These are phyloP conservation scores for Porites divaricata DNA, from an alignment of 92 coral and sea anemone species.

Conservation along the genomic window DNA sequence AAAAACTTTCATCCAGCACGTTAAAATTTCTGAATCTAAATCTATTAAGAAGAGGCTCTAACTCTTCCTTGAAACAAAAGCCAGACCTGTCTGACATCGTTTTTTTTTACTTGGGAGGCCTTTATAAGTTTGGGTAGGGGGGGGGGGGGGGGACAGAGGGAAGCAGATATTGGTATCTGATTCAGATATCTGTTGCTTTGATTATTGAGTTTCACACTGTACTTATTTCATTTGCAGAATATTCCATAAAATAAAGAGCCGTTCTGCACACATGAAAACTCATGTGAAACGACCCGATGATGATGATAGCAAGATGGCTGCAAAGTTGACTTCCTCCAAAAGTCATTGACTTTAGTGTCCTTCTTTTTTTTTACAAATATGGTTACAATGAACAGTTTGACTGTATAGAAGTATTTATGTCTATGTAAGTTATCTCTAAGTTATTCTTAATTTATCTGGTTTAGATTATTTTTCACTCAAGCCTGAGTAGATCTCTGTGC, in stretches of 20 bases:
- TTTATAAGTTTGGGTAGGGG: too few relatives aligned
- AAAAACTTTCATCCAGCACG: too few relatives aligned
- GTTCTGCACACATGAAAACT: slow-evolving; percentile 99
- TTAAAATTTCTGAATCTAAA: too few relatives aligned
- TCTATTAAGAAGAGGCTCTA: too few relatives aligned
- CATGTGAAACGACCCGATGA: slow-evolving; percentile 96
- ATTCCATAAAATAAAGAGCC: slow-evolving; percentile 97
- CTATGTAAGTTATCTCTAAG: slow-evolving; percentile 35
- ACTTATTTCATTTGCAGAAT: slow-evolving; percentile 60
- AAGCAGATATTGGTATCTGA: too few relatives aligned
- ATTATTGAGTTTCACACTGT: not conserved
- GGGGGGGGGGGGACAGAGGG: too few relatives aligned
- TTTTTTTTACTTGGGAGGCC: too few relatives aligned
- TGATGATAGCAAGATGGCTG: slow-evolving; percentile 53
- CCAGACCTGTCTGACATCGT: too few relatives aligned
- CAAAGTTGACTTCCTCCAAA: slow-evolving; percentile 36
- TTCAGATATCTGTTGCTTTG: not conserved
- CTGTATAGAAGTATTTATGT: slow-evolving; percentile 39
- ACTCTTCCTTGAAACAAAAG: too few relatives aligned
- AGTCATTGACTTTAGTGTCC: slow-evolving; percentile 24
- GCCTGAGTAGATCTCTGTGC: too few relatives aligned
- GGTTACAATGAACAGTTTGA: slow-evolving; percentile 15
- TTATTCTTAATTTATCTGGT: slow-evolving; percentile 54
- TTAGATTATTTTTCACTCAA: slow-evolving; percentile 4
- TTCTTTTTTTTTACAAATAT: not conserved